Conservation (phyloP, 2,797 vertebrate genomes). For the Urosaurus nigricauda region DNA sequence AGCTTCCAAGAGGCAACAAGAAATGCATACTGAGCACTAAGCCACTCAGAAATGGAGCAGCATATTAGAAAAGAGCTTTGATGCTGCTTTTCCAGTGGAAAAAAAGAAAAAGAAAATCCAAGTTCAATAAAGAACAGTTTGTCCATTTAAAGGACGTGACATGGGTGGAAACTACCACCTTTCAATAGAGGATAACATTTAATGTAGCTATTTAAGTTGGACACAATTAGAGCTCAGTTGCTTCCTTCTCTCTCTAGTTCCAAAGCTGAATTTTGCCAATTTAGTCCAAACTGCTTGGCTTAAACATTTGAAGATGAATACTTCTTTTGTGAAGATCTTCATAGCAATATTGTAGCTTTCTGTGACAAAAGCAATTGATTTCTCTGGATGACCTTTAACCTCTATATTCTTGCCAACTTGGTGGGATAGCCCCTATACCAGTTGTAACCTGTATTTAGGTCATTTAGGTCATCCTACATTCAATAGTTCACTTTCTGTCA, state of each 20-base stretch:
- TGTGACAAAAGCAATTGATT: neutral
- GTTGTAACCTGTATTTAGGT: neutral
- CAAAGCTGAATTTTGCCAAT: conserved; percentile 40
- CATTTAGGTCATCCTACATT: neutral
- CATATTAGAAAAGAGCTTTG: conserved; percentile 54
- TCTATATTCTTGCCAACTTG: accelerated
- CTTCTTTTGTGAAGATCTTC: neutral
- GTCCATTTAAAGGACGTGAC: conserved; percentile 62
- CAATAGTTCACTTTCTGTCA: neutral
- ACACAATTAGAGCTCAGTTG: conserved; percentile 65
- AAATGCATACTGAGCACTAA: conserved; percentile 59
- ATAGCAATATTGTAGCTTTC: conserved; percentile 29
- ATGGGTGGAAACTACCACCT: conserved; percentile 54
- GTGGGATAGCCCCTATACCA: neutral
- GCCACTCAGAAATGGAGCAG: conserved; percentile 42
- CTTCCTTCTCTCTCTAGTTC: conserved; percentile 47
- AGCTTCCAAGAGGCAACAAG: conserved; percentile 40
- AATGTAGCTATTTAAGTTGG: conserved; percentile 53
- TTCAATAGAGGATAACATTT: conserved; percentile 56
- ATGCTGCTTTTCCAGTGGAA: conserved; percentile 49
- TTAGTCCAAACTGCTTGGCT: conserved; percentile 51
- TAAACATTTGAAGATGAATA: conserved; percentile 25
- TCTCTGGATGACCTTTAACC: accelerated
- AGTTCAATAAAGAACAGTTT: conserved; percentile 66
- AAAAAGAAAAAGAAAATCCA: conserved; percentile 35